Percentiles rank a stretch among this genome's conserved stretches.
These are phyloP conservation scores for Tanytarsus gracilentus DNA, from an alignment of 2,888 invertebrate species.

Conservation along the genomic window DNA sequence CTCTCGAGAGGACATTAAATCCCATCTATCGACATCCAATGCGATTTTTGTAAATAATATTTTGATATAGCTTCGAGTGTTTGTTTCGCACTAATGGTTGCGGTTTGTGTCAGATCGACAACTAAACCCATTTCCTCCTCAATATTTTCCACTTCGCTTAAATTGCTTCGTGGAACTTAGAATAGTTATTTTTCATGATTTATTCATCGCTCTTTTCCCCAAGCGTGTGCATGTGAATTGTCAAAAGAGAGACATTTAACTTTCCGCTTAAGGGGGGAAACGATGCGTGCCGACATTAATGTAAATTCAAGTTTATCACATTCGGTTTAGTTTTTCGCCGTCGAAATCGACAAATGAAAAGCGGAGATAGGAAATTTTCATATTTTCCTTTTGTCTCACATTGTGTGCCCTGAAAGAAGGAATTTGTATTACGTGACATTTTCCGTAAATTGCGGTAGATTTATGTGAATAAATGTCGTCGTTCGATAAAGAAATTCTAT, in stretches of 20 bases:
- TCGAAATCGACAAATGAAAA: not conserved
- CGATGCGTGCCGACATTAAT: conserved; percentile 8
- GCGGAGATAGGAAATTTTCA: not conserved
- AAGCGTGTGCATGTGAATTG: not conserved
- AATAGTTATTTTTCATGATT: conserved; percentile 21
- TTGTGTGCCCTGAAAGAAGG: not conserved
- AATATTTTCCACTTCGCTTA: not conserved
- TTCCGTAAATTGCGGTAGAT: not conserved
- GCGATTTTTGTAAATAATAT: not conserved
- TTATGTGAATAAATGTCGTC: not conserved
- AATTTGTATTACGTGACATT: not conserved
- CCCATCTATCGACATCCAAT: not conserved
- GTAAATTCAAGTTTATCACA: too few relatives aligned
- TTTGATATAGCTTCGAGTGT: conserved; percentile 15
- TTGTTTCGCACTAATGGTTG: conserved; percentile 18
- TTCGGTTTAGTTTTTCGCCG: too few relatives aligned
- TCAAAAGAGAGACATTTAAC: too few relatives aligned
- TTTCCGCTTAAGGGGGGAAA: too few relatives aligned
- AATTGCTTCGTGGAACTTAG: not conserved
- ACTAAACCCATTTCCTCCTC: not conserved
- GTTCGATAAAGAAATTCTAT: too few relatives aligned
- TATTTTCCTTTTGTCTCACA: not conserved
- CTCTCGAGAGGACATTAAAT: not conserved
- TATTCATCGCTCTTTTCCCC: conserved; percentile 8
- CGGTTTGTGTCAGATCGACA: not conserved